These are phyloP conservation scores for Metridium senile DNA, from an alignment of 92 coral and sea anemone genomes.

Conservation along the genomic window DNA sequence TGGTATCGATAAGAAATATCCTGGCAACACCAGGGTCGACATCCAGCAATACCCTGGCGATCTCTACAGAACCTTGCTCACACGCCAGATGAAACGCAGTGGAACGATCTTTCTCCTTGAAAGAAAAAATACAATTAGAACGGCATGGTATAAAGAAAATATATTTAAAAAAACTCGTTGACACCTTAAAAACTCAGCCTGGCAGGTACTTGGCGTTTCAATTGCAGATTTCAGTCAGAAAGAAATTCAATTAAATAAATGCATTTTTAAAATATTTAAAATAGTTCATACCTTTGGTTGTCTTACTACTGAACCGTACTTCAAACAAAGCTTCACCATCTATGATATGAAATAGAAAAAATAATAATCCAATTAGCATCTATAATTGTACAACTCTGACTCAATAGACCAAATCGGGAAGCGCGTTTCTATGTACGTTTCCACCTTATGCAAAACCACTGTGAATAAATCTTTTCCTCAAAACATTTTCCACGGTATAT, in stretches of 20 bases:
- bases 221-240: too few species aligned
- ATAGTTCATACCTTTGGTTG: constrained; percentile 56
- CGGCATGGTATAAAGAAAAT: too few species aligned
- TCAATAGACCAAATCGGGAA: too few species aligned
- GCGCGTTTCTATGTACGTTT: too few species aligned
- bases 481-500: too few species aligned
- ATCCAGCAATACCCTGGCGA: constrained; percentile 40
- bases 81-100: constrained; percentile 71
- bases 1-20: constrained; percentile 46
- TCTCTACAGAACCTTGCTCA: constrained; percentile 55
- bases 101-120: constrained; percentile 36
- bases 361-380: not conserved
- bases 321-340: constrained; percentile 60
- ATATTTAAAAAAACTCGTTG: too few species aligned
- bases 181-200: too few species aligned
- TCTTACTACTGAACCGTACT: constrained; percentile 56
- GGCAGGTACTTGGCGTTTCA: too few species aligned
- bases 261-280: too few species aligned
- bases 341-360: not conserved
- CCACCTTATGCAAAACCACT: too few species aligned
- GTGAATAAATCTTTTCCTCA: too few species aligned
- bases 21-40: constrained; percentile 52
- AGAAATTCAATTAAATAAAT: not conserved
- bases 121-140: not conserved
- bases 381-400: too few species aligned